Conservation (phyloP, 2,888 invertebrate species). For the Ellobium chinense region DNA sequence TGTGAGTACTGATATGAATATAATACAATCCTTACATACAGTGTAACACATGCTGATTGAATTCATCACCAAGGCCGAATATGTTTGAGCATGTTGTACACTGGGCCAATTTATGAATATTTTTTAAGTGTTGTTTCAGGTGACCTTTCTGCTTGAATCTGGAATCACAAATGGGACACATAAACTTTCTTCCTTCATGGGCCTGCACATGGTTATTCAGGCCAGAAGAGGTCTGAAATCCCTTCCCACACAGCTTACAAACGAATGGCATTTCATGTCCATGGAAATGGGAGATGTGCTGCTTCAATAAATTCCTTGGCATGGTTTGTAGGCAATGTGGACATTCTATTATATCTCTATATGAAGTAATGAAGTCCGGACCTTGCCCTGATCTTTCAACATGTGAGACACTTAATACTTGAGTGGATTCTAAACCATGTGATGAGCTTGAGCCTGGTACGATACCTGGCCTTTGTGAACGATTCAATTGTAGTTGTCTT, state of each 20-base stretch:
- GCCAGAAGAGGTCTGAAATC: slow-evolving; percentile 35
- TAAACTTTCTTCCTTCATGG: slow-evolving; percentile 40
- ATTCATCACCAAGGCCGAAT: slow-evolving; percentile 38
- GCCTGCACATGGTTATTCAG: slow-evolving; percentile 38
- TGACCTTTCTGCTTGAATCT: slow-evolving; percentile 42
- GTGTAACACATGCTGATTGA: slow-evolving; percentile 41
- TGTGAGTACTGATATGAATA: neutral
- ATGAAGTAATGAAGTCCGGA: neutral
- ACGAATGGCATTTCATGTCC: slow-evolving; percentile 39
- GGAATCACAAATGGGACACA: slow-evolving; percentile 43
- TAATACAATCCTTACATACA: neutral
- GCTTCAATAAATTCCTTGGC: slow-evolving; percentile 18
- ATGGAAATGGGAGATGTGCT: slow-evolving; percentile 24
- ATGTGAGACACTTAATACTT: neutral
- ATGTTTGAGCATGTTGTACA: slow-evolving; percentile 35
- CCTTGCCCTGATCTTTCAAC: slow-evolving; percentile 11
- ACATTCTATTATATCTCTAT: slow-evolving; percentile 6
- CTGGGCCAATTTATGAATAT: slow-evolving; percentile 37
- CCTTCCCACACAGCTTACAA: slow-evolving; percentile 35
- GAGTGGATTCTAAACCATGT: neutral
- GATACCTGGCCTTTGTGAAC: neutral
- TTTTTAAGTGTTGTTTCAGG: slow-evolving; percentile 38
- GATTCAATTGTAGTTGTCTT: neutral
- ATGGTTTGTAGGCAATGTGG: slow-evolving; percentile 25
- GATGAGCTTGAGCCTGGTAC: neutral